Evolutionary conservation across 1,140 invertebrate genomes (phyloP), one percentile per base, ranked within the genome.

Genomic region (Sipha flava): DNA sequence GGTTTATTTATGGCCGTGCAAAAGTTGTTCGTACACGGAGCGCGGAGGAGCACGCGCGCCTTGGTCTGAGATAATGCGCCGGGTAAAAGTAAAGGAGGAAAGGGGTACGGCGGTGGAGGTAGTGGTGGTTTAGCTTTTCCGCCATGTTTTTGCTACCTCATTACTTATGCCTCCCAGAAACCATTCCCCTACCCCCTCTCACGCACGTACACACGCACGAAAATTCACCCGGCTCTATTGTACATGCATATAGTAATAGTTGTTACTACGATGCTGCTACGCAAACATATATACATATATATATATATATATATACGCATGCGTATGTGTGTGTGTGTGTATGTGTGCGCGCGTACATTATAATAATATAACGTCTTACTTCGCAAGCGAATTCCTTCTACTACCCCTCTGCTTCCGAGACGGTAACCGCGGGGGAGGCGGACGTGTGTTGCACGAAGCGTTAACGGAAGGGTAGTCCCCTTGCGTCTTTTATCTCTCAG

Each of bases 71-170:
- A 75, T 75, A 75, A 75, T 54, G 45, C 72, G 72, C n/a, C 72
- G 47, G 72, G 72, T 29, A 54, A 75, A 75, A 75, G 72, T 75
- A 75, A 75, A 75, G 47, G 47, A 31, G 70, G 45, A 52, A 40
- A 31, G 18, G 4, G 10, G 21, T 7, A 45, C 66, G 66, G 10
- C 5, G 47, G 26, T 4, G 23, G 26, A 70, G n/a, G 66, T 45
- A 14, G 72, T 14, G 49, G 72, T 40, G 49, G 72, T 75, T 54
- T 75, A 75, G 72, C 72, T 75, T 75, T 75, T 75, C 72, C 72
- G 72, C 72, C 72, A 75, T 75, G 72, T 75, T 75, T 75, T 75
- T 75, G 72, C 72, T 75, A 75, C 72, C 72, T 75, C 72, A 75
- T 75, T 75, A 75, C 49, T 75, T 75, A 75, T 75, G 72, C 72